These are phyloP conservation scores for Agrypnia vestita DNA, from an alignment of 1,140 invertebrate species.

Conservation along the genomic window DNA sequence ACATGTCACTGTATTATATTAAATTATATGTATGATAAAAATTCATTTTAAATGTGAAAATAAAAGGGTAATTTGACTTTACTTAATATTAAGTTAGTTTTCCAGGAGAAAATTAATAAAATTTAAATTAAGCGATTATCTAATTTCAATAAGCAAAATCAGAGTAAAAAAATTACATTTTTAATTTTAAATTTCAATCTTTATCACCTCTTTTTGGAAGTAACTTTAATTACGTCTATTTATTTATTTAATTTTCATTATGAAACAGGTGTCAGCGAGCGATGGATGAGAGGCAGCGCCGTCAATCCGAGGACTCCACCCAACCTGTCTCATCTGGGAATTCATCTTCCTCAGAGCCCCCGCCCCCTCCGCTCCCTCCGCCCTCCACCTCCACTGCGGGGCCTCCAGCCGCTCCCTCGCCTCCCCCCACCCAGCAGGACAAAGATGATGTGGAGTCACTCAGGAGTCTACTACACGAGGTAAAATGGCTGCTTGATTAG, in stretches of 20 bases:
- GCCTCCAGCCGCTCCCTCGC: slow-evolving; percentile 67
- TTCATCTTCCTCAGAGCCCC: slow-evolving; percentile 76
- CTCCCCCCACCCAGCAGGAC: slow-evolving; percentile 64
- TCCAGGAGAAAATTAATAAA: too few relatives aligned
- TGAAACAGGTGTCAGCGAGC: slow-evolving; percentile 53
- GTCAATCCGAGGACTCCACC: slow-evolving; percentile 69
- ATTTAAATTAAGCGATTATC: too few relatives aligned
- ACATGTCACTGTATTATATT: too few relatives aligned
- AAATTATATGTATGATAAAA: too few relatives aligned
- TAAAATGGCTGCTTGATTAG: slow-evolving; percentile 65
- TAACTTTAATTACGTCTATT: neutral
- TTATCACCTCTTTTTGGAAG: neutral
- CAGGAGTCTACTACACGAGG: slow-evolving; percentile 82
- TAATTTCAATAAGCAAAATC: too few relatives aligned
- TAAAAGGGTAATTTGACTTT: too few relatives aligned
- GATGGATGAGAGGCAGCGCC: slow-evolving; percentile 66
- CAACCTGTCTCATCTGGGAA: slow-evolving; percentile 72
- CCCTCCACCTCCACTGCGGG: slow-evolving; percentile 53
- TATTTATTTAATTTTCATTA: slow-evolving; percentile 5
- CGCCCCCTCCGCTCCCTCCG: slow-evolving; percentile 72
- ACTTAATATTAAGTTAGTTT: too few relatives aligned
- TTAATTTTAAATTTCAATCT: neutral
- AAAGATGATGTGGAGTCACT: slow-evolving; percentile 78
- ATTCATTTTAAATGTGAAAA: too few relatives aligned
- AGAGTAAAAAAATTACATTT: neutral